Evolutionary conservation across 1,140 invertebrate species (phyloP).

Genomic region (Pseudachorutes palmiensis): DNA sequence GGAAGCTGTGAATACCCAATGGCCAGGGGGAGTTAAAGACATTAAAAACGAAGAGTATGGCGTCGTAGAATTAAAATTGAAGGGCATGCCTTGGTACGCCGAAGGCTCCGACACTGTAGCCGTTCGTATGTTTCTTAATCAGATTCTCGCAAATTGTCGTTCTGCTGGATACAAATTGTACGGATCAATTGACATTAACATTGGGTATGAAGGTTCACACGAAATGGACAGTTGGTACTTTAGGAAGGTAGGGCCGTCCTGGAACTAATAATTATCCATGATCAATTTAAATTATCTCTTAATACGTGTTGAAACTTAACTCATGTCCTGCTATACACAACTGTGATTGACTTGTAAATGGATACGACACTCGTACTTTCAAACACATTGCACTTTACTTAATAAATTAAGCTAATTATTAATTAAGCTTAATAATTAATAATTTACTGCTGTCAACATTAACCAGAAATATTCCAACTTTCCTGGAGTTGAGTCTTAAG

Average conservation of each 20-base stretch:
- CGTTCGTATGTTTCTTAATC: slow-evolving; percentile 15
- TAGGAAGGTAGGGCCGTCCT: slow-evolving; percentile 14
- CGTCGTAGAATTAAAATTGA: slow-evolving; percentile 24
- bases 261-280: too few species aligned
- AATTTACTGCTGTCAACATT: too few species aligned
- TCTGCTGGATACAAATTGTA: slow-evolving; percentile 29
- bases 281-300: too few species aligned
- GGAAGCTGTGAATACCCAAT: slow-evolving; percentile 15
- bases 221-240: slow-evolving; percentile 23
- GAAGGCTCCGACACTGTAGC: slow-evolving; percentile 12
- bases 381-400: too few species aligned
- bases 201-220: background rate
- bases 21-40: slow-evolving; percentile 25
- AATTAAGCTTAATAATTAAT: too few species aligned
- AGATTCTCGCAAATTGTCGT: slow-evolving; percentile 22
- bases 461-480: too few species aligned
- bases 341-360: too few species aligned
- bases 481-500: too few species aligned
- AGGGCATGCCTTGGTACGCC: slow-evolving; percentile 26
- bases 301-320: too few species aligned
- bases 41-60: slow-evolving; percentile 25
- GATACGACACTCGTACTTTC: too few species aligned
- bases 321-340: too few species aligned
- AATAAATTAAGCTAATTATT: too few species aligned
- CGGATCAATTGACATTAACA: slow-evolving; percentile 16